phyloP scores from a whole-genome alignment of 2,888 invertebrate genomes.

The Molorchus minor region DNA sequence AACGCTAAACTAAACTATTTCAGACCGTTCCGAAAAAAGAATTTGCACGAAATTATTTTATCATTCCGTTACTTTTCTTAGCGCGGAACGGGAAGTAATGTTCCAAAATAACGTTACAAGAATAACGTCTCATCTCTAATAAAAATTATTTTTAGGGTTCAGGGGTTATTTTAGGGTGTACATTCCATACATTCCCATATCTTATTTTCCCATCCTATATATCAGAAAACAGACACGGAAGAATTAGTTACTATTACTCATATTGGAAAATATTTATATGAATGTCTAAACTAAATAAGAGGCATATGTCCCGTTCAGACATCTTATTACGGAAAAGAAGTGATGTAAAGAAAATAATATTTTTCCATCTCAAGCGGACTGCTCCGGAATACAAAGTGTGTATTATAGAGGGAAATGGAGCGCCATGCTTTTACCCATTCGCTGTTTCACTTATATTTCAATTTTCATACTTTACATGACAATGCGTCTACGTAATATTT shows the following conservation, averaged over 20 bases:
- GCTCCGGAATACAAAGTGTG: conserved; percentile 60
- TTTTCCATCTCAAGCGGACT: conserved; percentile 59
- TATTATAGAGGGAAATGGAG: conserved; percentile 58
- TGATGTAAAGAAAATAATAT: conserved; percentile 61
- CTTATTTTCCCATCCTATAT: no score
- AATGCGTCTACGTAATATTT: conserved; percentile 52
- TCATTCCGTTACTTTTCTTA: no score
- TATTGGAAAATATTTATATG: conserved; percentile 40
- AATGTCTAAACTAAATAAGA: conserved; percentile 39
- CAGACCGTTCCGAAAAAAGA: no score
- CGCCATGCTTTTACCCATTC: conserved; percentile 51
- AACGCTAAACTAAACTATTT: no score
- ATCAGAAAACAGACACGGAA: conserved; percentile 4
- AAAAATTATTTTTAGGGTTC: no score
- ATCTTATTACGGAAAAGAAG: conserved; percentile 57
- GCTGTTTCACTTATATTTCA: conserved; percentile 59
- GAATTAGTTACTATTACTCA: conserved; percentile 31
- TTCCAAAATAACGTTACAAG: no score
- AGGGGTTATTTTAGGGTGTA: no score
- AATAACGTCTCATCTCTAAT: no score
- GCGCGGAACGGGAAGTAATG: no score
- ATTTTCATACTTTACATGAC: conserved; percentile 58
- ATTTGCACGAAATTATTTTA: no score
- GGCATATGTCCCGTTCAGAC: conserved; percentile 50
- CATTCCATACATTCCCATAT: no score